phyloP scores from a whole-genome alignment of 2,888 invertebrate genomes.

The Orchestes rusci region DNA sequence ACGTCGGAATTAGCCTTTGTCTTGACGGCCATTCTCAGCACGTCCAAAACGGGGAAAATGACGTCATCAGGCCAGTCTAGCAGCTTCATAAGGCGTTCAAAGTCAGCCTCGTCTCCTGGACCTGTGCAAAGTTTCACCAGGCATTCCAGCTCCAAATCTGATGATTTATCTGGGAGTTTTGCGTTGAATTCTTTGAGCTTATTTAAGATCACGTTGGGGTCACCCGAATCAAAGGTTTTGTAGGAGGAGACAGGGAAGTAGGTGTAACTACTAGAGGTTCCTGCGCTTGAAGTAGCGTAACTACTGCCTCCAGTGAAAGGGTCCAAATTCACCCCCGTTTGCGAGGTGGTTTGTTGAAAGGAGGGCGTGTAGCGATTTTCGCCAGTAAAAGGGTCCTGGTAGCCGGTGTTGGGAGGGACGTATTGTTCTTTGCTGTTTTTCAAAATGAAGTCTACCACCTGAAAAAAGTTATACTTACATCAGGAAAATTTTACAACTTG shows the following conservation, averaged over 20 bases:
- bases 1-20: constrained; percentile 47
- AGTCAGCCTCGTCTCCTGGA: constrained; percentile 45
- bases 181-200: constrained; percentile 69
- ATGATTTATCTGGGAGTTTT: constrained; percentile 44
- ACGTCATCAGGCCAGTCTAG: constrained; percentile 72
- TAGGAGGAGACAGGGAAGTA: constrained; percentile 45
- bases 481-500: too few relatives aligned
- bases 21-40: constrained; percentile 75
- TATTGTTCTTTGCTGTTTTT: constrained; percentile 60
- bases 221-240: constrained; percentile 71
- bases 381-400: constrained; percentile 64
- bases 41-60: constrained; percentile 83
- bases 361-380: constrained; percentile 55
- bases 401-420: constrained; percentile 41
- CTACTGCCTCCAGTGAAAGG: constrained; percentile 51
- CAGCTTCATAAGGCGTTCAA: constrained; percentile 53
- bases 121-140: constrained; percentile 58
- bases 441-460: constrained; percentile 85
- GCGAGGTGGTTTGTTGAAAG: constrained; percentile 35
- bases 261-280: not conserved
- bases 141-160: constrained; percentile 51
- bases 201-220: constrained; percentile 64
- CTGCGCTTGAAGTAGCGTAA: constrained; percentile 36
- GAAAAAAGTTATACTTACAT: constrained; percentile 4
- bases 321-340: constrained; percentile 44